Evolutionary conservation across 2,888 invertebrate genomes (phyloP).

Genomic region (Polydrusus tereticollis): DNA sequence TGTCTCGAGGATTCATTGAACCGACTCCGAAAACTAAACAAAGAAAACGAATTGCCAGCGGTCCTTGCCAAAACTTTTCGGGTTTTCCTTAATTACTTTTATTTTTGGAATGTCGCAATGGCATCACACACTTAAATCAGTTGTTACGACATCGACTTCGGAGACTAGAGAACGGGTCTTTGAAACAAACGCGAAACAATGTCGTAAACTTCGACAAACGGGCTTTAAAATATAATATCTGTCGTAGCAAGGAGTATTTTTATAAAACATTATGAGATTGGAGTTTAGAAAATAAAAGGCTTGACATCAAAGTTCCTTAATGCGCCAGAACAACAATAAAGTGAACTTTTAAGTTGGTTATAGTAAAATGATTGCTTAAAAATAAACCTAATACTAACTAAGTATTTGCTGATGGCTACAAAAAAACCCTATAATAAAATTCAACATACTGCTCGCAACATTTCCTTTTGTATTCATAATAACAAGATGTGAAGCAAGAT

Average conservation of each 20-base stretch:
- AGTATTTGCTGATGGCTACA: too few species aligned
- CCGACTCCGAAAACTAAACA: slow-evolving; percentile 16
- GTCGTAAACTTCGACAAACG: slow-evolving; percentile 11
- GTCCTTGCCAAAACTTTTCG: slow-evolving; percentile 33
- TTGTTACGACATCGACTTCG: slow-evolving; percentile 19
- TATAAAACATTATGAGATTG: slow-evolving; percentile 1
- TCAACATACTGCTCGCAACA: too few species aligned
- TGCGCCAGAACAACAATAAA: too few species aligned
- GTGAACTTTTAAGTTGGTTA: too few species aligned
- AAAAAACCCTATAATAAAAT: too few species aligned
- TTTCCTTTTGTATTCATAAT: too few species aligned
- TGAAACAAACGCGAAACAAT: background rate
- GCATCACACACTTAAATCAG: slow-evolving; percentile 22
- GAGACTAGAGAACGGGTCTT: slow-evolving; percentile 1
- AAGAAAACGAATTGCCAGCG: slow-evolving; percentile 11
- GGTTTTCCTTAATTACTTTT: slow-evolving; percentile 29
- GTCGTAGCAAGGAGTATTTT: background rate
- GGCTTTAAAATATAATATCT: slow-evolving; percentile 8
- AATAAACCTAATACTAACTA: too few species aligned
- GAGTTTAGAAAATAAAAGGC: background rate
- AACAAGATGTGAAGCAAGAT: too few species aligned
- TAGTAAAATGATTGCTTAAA: too few species aligned
- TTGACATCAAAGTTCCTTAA: too few species aligned
- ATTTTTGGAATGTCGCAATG: slow-evolving; percentile 35
- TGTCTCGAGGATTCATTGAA: slow-evolving; percentile 21